Evolutionary conservation across 2,797 vertebrate species (phyloP), one percentile per base, ranked within the genome.

Genomic region (Gallirallus australis): DNA sequence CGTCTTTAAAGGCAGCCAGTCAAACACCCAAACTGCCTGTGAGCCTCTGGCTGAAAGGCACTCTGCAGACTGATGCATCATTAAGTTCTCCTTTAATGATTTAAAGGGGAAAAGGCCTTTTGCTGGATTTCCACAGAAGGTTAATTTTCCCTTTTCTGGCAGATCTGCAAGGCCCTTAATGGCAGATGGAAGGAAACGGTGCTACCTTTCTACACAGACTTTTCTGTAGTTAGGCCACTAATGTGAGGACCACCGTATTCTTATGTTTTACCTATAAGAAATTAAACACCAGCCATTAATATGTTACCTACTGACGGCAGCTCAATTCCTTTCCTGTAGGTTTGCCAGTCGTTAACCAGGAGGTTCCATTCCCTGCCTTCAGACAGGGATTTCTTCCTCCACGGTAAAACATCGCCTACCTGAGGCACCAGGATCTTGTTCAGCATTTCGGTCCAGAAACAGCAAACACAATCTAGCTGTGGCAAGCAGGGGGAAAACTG

Each of bases 391-490:
- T 97, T 97, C 96, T 97, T 96, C 97, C 96, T 97, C 91, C 95
- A 73, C 63, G 93, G 92, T 97, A 96, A 98, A 97, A 97, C 96
- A 93, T 97, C 92, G 72, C 97, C 96, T 98, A 98, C 98, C 97
- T 98, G 97, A 97, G 98, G 95, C 97, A 97, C 96, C 84, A 48
- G 97, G 97, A 98, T 98, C 97, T 96, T 97, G 82, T 98, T 98
- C 97, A 92, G 92, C 40, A 7, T 23, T 96, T 48, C 76, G 14
- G 92, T 98, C 98, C 98, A 98, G 98, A 98, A 98, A 98, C 97
- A 98, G 98, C 98, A 98, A 98, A 98, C 92, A 97, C 97, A 98
- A 97, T 98, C 97, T 97, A 95, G 95, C 97, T 97, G 96, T 95
- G 96, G 97, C 97, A 98, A 96, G 97, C 96, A 63, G 78, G 82